phyloP scores from a whole-genome alignment of 2,113 vertebrate genomes.

The Dromaius novaehollandiae region DNA sequence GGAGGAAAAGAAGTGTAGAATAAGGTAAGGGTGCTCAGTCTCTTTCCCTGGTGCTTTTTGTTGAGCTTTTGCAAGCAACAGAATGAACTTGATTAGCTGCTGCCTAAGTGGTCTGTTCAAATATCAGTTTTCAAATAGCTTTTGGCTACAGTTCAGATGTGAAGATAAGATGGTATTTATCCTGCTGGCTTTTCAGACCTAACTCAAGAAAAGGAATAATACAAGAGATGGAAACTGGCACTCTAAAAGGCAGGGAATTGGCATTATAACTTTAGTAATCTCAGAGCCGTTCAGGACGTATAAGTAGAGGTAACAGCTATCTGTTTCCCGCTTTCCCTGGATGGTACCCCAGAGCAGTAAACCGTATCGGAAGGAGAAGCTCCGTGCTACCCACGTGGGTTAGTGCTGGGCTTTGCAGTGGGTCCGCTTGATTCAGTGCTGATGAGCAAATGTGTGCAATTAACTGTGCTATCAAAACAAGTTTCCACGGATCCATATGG shows the following conservation, averaged over 20 bases:
- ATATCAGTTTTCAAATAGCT: not conserved
- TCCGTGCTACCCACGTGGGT: not conserved
- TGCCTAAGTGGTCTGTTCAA: not conserved
- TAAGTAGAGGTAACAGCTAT: not conserved
- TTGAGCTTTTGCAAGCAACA: not conserved
- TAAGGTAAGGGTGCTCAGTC: not conserved
- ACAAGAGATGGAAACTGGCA: not conserved
- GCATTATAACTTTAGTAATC: constrained; percentile 5
- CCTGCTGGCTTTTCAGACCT: constrained; percentile 3
- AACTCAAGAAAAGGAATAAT: not conserved
- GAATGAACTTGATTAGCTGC: not conserved
- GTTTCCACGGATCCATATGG: not conserved
- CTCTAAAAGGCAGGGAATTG: not conserved
- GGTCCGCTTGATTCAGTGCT: not conserved
- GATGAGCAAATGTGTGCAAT: not conserved
- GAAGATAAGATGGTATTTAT: constrained; percentile 11
- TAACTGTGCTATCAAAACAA: not conserved
- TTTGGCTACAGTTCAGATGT: constrained; percentile 37
- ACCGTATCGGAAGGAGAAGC: not conserved
- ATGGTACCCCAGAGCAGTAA: not conserved
- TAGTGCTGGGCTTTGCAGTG: not conserved
- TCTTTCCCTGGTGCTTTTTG: not conserved
- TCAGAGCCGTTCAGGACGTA: not conserved
- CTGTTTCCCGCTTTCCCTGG: not conserved
- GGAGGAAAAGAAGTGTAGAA: not conserved